phyloP scores from a whole-genome alignment of 1,140 invertebrate species.

The Pogonomyrmex barbatus region DNA sequence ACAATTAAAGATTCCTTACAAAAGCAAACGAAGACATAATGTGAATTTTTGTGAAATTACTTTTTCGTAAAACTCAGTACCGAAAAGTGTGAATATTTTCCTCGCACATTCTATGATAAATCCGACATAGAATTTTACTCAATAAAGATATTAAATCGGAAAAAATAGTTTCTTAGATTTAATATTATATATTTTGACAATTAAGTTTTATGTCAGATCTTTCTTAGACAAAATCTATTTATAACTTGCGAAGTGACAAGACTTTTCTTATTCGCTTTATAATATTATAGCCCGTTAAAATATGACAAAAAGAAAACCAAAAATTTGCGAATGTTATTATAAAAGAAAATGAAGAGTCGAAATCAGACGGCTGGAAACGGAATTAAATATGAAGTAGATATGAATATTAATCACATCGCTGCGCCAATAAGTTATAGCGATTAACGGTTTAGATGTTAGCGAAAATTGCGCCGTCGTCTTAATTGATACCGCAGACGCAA shows the following conservation, averaged over 20 bases:
- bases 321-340: background rate
- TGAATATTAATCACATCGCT: background rate
- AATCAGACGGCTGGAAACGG: background rate
- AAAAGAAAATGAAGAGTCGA: background rate
- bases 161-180: background rate
- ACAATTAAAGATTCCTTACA: background rate
- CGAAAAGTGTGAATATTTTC: background rate
- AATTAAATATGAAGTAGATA: constrained; percentile 5
- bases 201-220: background rate
- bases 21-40: background rate
- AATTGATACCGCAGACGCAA: constrained; percentile 46
- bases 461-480: constrained; percentile 44
- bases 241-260: background rate
- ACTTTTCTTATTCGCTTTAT: background rate
- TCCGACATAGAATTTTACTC: background rate
- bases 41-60: background rate
- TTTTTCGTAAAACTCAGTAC: background rate
- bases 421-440: background rate
- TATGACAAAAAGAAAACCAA: background rate
- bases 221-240: background rate
- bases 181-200: background rate
- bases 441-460: background rate
- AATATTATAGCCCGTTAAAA: background rate
- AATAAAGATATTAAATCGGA: background rate
- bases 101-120: background rate